phyloP scores from a whole-genome alignment of 2,888 invertebrate species.

The Aproaerema taeniolella region DNA sequence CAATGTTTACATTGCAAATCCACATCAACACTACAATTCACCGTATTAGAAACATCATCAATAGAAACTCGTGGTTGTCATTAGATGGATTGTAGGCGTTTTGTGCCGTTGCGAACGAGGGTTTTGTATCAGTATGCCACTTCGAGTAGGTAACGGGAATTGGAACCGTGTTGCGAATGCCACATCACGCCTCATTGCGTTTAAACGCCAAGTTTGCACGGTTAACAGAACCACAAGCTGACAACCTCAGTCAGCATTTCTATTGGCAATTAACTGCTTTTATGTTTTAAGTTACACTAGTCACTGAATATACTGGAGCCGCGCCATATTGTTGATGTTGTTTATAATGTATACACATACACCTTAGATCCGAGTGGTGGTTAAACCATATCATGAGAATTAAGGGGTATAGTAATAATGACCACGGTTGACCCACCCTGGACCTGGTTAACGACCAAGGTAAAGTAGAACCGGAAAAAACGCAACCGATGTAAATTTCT shows the following conservation, averaged over 20 bases:
- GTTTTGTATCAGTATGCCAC: constrained; percentile 53
- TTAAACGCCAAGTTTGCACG: constrained; percentile 11
- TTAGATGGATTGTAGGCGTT: background rate
- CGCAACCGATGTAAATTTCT: no score
- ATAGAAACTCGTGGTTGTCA: no score
- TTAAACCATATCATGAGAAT: no score
- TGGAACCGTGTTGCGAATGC: constrained; percentile 44
- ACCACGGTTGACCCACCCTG: no score
- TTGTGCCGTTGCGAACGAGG: background rate
- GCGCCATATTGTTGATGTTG: background rate
- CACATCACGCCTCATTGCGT: constrained; percentile 28
- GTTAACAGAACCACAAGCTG: background rate
- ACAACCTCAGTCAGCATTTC: background rate
- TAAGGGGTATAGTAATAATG: no score
- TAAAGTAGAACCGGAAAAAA: no score
- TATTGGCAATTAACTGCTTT: background rate
- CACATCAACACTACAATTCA: no score
- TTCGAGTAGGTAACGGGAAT: constrained; percentile 52
- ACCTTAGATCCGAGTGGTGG: no score
- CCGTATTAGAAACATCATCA: no score
- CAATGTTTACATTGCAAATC: no score
- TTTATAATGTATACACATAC: background rate
- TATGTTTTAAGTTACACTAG: background rate
- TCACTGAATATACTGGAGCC: background rate
- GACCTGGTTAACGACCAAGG: no score